Conservation (phyloP, 2,888 invertebrate species). For the Automeris io region DNA sequence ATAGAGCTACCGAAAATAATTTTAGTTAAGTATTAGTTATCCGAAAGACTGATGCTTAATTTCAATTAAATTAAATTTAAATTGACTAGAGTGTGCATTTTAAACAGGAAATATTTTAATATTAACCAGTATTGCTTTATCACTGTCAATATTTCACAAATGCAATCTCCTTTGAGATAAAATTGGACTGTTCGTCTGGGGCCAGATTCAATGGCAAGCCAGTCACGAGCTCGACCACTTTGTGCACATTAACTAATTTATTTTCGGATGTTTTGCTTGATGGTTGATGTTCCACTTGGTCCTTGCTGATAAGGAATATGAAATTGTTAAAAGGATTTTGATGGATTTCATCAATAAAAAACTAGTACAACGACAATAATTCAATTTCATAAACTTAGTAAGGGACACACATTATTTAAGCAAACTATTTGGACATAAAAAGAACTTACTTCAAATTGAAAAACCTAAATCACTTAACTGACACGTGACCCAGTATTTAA, state of each 20-base stretch:
- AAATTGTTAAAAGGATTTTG: conserved; percentile 40
- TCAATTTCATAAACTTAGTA: too few relatives aligned
- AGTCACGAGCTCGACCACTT: conserved; percentile 69
- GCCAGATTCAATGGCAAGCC: conserved; percentile 47
- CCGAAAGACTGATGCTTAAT: conserved; percentile 20
- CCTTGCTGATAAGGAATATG: conserved; percentile 35
- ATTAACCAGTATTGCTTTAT: conserved; percentile 44
- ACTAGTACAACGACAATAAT: background rate
- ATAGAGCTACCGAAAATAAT: conserved; percentile 32
- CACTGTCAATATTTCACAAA: conserved; percentile 56
- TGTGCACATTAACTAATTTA: conserved; percentile 61
- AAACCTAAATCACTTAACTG: too few relatives aligned
- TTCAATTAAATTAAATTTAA: conserved; percentile 24
- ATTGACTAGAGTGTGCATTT: conserved; percentile 23
- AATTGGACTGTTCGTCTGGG: conserved; percentile 36
- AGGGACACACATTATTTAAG: too few relatives aligned
- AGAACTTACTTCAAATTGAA: too few relatives aligned
- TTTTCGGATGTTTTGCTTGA: conserved; percentile 56
- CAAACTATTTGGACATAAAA: too few relatives aligned
- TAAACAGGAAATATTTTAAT: conserved; percentile 54
- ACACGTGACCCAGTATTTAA: too few relatives aligned
- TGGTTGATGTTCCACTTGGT: conserved; percentile 42
- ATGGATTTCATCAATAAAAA: conserved; percentile 11
- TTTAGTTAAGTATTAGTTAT: conserved; percentile 28
- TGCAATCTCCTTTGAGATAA: conserved; percentile 51